A percentile compares a stretch with the other conserved stretches of the same genome.
These are phyloP conservation scores for Stenurella melanura DNA, from an alignment of 2,888 invertebrate species.

Conservation along the genomic window DNA sequence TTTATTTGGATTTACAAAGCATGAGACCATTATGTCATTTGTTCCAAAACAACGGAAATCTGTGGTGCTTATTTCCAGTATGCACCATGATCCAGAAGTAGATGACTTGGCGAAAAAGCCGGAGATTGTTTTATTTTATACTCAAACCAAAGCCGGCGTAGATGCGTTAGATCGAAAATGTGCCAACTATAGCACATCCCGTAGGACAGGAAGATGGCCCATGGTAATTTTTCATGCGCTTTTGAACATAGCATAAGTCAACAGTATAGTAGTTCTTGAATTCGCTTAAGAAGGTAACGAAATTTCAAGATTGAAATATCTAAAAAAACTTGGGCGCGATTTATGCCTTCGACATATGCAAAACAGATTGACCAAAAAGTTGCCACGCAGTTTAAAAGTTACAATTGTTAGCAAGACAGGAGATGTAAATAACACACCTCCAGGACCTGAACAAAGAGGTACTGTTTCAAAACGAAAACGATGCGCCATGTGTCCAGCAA, in stretches of 20 bases:
- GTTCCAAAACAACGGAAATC: neutral
- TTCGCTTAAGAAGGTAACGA: neutral
- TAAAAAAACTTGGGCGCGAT: neutral
- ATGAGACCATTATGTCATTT: neutral
- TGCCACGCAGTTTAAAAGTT: neutral
- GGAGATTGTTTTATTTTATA: neutral
- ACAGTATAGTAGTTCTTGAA: neutral
- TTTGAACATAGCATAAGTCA: slow-evolving; percentile 6
- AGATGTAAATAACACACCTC: neutral
- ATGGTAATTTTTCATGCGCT: slow-evolving; percentile 1
- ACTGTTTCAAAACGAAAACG: slow-evolving; percentile 1
- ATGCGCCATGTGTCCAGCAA: neutral
- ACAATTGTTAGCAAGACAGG: neutral
- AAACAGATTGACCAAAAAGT: slow-evolving; percentile 1
- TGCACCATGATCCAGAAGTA: slow-evolving; percentile 8
- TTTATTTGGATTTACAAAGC: slow-evolving; percentile 10
- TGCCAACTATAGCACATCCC: neutral
- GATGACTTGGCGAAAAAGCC: slow-evolving; percentile 3
- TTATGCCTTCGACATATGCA: slow-evolving; percentile 8
- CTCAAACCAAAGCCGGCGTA: neutral
- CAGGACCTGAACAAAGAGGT: neutral
- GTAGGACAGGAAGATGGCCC: neutral
- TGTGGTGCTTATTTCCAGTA: slow-evolving; percentile 10
- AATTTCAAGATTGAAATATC: slow-evolving; percentile 10
- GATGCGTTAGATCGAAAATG: neutral